Evolutionary conservation across 2,113 vertebrate genomes (phyloP).

Genomic region (Asarcornis scutulata): DNA sequence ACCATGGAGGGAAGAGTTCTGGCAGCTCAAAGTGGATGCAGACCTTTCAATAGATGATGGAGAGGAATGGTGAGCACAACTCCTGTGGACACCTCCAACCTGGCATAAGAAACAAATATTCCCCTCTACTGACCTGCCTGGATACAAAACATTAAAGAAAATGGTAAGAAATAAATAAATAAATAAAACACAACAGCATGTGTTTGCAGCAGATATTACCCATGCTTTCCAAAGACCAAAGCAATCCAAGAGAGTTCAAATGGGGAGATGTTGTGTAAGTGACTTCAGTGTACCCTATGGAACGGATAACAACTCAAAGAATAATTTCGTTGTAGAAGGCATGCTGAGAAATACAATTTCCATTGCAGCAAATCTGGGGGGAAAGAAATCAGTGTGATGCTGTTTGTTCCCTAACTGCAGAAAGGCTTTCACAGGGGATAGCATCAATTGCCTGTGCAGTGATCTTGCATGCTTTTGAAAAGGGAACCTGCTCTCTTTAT

Average conservation of each 20-base stretch:
- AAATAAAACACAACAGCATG: not conserved
- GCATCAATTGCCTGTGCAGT: not conserved
- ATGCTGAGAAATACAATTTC: slow-evolving; percentile 39
- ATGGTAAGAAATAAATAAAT: not conserved
- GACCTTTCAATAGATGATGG: slow-evolving; percentile 24
- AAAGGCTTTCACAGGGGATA: not conserved
- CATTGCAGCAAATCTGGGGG: slow-evolving; percentile 1
- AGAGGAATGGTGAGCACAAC: not conserved
- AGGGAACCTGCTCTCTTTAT: not conserved
- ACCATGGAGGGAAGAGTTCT: slow-evolving; percentile 25
- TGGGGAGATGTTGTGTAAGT: not conserved
- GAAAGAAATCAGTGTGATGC: not conserved
- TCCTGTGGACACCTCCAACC: slow-evolving; percentile 10
- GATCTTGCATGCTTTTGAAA: not conserved
- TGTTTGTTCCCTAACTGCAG: slow-evolving; percentile 42
- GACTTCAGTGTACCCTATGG: not conserved
- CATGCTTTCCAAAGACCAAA: not conserved
- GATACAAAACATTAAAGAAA: not conserved
- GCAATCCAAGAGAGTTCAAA: not conserved
- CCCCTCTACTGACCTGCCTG: not conserved
- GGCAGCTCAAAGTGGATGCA: slow-evolving; percentile 31
- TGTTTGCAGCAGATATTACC: slow-evolving; percentile 13
- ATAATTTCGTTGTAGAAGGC: slow-evolving; percentile 12
- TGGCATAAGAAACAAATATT: not conserved
- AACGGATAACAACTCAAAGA: not conserved